Evolutionary conservation across 2,888 invertebrate genomes (phyloP).

Genomic region (Agonum fuliginosum): DNA sequence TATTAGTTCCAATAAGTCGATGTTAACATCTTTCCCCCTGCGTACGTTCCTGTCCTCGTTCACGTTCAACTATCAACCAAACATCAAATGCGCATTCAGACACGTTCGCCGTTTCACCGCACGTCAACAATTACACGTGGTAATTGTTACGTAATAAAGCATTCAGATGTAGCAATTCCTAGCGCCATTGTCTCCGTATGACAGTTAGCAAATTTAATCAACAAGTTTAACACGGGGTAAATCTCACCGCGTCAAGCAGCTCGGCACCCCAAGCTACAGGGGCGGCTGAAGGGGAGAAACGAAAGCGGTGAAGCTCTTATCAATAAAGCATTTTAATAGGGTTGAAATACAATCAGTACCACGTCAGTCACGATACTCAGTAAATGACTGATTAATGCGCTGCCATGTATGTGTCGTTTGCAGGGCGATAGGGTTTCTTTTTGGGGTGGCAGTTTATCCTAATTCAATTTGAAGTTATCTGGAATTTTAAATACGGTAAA

Average conservation of each 20-base stretch:
- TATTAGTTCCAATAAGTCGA: neutral
- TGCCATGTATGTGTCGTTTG: neutral
- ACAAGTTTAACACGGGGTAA: constrained; percentile 48
- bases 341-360: constrained; percentile 49
- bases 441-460: too few species aligned
- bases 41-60: neutral
- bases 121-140: constrained; percentile 40
- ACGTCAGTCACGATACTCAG: neutral
- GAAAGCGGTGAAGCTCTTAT: constrained; percentile 25
- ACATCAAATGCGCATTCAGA: constrained; percentile 7
- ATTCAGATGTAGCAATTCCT: constrained; percentile 37
- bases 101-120: constrained; percentile 17
- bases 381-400: constrained; percentile 49
- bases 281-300: neutral
- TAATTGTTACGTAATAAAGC: constrained; percentile 55
- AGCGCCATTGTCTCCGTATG: constrained; percentile 40
- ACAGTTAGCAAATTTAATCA: constrained; percentile 53
- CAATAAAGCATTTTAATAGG: constrained; percentile 55
- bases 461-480: too few species aligned
- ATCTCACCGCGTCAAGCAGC: neutral
- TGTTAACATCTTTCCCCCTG: neutral
- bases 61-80: too few species aligned
- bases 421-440: neutral
- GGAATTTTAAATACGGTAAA: too few species aligned
- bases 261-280: neutral